Conservation (phyloP, 2,113 vertebrate genomes). For the Egretta garzetta region DNA sequence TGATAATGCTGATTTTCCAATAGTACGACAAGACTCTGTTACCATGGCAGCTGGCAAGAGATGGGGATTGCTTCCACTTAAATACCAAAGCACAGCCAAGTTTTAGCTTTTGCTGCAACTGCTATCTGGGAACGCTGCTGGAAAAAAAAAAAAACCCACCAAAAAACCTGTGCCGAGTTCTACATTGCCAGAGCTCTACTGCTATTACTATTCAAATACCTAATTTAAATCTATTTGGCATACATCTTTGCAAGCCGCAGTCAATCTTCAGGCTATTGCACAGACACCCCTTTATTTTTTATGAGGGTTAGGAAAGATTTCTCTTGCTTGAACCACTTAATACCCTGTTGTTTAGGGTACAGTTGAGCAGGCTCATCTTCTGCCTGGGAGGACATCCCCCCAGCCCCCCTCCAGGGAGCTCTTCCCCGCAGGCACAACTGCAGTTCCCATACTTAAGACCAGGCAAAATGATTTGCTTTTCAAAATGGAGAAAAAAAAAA, state of each 20-base stretch:
- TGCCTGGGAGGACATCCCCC: background rate
- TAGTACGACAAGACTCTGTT: conserved; percentile 2
- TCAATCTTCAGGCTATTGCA: background rate
- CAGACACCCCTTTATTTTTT: background rate
- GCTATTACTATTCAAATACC: background rate
- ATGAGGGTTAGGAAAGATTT: background rate
- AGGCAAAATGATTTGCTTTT: conserved; percentile 57
- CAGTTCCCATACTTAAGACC: background rate
- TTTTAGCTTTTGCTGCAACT: conserved; percentile 34
- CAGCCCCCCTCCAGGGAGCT: background rate
- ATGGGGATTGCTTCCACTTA: conserved; percentile 36
- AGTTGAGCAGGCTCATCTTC: background rate
- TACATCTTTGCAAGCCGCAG: background rate
- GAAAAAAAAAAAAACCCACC: background rate
- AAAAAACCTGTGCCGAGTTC: background rate
- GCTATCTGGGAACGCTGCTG: background rate
- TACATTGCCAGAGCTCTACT: background rate
- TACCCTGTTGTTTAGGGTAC: background rate
- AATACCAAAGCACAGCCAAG: conserved; percentile 43
- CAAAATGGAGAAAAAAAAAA: conserved; percentile 11
- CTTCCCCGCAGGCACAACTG: background rate
- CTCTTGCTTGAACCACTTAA: background rate
- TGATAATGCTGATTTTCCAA: background rate
- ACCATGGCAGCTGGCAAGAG: conserved; percentile 42
- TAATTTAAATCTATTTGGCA: background rate